A percentile compares a stretch with the other conserved stretches of the same genome.
Conservation (phyloP, 2,888 invertebrate species). For the Agriopis marginaria region DNA sequence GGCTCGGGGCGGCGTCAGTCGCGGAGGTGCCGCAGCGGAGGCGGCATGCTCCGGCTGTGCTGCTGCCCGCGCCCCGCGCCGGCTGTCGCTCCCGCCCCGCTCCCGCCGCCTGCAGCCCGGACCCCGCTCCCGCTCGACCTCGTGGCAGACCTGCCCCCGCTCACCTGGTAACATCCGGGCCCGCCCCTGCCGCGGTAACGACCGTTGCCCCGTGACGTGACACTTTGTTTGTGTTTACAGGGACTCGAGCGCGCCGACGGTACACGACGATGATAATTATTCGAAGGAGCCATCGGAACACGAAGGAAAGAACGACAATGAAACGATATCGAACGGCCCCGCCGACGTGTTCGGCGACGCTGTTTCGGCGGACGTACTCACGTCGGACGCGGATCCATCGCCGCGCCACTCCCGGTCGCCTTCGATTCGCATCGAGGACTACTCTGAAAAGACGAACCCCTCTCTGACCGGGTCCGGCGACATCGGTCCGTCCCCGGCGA, state of each 20-base stretch:
- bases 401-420: conserved; percentile 59
- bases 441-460: conserved; percentile 66
- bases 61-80: conserved; percentile 62
- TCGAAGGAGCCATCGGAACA: conserved; percentile 20
- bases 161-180: conserved; percentile 70
- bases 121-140: conserved; percentile 70
- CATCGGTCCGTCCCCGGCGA: conserved; percentile 47
- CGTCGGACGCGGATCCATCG: conserved; percentile 19
- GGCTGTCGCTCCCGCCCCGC: conserved; percentile 66
- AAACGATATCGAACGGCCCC: conserved; percentile 40
- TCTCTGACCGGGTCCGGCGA: conserved; percentile 48
- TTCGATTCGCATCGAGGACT: conserved; percentile 73
- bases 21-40: conserved; percentile 75
- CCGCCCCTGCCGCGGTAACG: conserved; percentile 31
- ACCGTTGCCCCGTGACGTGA: conserved; percentile 31
- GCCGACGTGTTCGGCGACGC: conserved; percentile 56
- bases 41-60: conserved; percentile 74
- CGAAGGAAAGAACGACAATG: conserved; percentile 6
- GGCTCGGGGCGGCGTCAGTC: conserved; percentile 70
- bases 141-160: conserved; percentile 76
- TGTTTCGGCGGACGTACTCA: conserved; percentile 34
- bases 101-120: conserved; percentile 54
- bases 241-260: conserved; percentile 74
- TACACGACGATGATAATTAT: conserved; percentile 50
- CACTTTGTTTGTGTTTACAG: conserved; percentile 65